Evolutionary conservation across 1,140 invertebrate genomes (phyloP), one percentile per base, ranked within the genome.

Genomic region (Pinna nobilis): DNA sequence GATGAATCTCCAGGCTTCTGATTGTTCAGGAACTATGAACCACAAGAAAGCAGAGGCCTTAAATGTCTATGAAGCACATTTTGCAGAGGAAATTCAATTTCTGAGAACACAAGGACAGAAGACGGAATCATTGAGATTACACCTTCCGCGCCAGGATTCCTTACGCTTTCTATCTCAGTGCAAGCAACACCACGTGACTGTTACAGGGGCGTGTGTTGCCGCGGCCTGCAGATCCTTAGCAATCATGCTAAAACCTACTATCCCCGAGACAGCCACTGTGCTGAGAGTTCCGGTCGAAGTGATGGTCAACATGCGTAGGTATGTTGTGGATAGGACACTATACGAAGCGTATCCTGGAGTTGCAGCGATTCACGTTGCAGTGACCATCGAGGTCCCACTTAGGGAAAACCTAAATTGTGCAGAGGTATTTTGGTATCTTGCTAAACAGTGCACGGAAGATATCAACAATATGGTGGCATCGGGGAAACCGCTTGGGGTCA

Each of bases 221-320:
- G 68, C 68, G 6, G 41, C 68, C 6, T 70, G 68, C 28, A 35
- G 35, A 32, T 32, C 68, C 2, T 37, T 70, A 23, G 41, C 32
- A 25, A 39, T 37, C 39, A 51, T 70, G 32, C 18, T 70, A 30
- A 35, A 61, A 28, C 28, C 32, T 6, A 35, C 7, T 13, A 35
- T 70, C 20, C 32, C 68, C 1, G n/a, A 15, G 23, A 25, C 50
- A n/a, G 32, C 63, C 30, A 41, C 61, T 15, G 30, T 25, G 20
- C 32, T 70, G 18, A 49, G 18, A 25, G 47, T 70, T 70, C 68
- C 68, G 5, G 59, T 70, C 13, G 68, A 70, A 30, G 53, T 70
- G 15, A 70, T 70, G 68, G 68, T 70, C 20, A 70, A 70, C 39
- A 49, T 70, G 9, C 61, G 68, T 37, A 37, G 68, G 20, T 70